Percentiles rank a stretch among this genome's conserved stretches.
phyloP scores from a whole-genome alignment of 2,797 vertebrate species.

The Champsocephalus gunnari region DNA sequence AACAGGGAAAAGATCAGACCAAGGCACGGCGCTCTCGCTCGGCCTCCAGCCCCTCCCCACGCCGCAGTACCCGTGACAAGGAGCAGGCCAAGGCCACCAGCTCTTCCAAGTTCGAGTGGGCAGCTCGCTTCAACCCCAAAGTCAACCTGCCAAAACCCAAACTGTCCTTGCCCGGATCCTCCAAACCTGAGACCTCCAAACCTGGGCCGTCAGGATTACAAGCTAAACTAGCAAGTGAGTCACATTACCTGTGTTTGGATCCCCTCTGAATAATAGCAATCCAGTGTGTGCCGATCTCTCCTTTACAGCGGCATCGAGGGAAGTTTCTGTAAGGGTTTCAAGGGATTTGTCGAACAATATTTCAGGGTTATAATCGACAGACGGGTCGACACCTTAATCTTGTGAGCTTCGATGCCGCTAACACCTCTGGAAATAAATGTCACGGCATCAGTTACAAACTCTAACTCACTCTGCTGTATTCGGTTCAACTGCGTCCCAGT shows the following conservation, averaged over 20 bases:
- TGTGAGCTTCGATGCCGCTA: constrained; percentile 26
- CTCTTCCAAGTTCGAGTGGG: constrained; percentile 99
- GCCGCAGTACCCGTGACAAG: constrained; percentile 95
- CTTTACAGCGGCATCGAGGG: not conserved
- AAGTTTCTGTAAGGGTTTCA: not conserved
- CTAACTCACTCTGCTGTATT: constrained; percentile 15
- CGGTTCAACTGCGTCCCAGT: constrained; percentile 8
- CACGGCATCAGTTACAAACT: constrained; percentile 54
- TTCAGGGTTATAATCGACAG: too few species aligned
- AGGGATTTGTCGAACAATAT: constrained; percentile 4
- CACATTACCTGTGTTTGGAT: not conserved
- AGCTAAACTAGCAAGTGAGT: constrained; percentile 99
- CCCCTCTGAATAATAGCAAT: not conserved
- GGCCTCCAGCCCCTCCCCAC: constrained; percentile 97
- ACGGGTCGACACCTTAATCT: constrained; percentile 18
- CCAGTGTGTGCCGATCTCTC: not conserved
- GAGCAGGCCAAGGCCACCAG: constrained; percentile 94
- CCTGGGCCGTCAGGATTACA: constrained; percentile 99
- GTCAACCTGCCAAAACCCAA: constrained; percentile 99
- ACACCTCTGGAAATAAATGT: constrained; percentile 58
- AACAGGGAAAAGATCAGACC: constrained; percentile 99
- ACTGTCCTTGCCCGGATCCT: constrained; percentile 98
- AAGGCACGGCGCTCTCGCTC: constrained; percentile 97
- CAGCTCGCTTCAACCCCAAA: constrained; percentile 98
- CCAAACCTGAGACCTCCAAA: constrained; percentile 99